phyloP scores from a whole-genome alignment of 2,888 invertebrate genomes.

The Bibio marci region DNA sequence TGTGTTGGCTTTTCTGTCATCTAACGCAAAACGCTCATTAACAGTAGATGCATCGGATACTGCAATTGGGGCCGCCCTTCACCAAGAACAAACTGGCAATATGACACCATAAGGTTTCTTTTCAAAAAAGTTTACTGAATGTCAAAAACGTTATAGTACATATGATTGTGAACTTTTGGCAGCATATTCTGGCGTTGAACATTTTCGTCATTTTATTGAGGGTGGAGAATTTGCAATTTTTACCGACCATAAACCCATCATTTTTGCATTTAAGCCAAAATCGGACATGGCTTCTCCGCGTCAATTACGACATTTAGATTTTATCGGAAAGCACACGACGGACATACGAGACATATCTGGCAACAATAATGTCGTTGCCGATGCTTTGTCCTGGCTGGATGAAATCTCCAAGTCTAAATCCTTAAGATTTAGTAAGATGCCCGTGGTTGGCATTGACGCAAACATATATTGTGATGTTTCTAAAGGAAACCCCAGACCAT shows the following conservation, averaged over 20 bases:
- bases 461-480: no score
- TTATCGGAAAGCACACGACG: constrained; percentile 10
- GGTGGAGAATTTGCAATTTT: constrained; percentile 10
- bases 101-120: constrained; percentile 24
- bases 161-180: constrained; percentile 25
- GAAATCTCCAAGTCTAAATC: no score
- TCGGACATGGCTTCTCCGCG: constrained; percentile 18
- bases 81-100: constrained; percentile 14
- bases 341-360: constrained; percentile 11
- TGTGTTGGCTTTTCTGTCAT: neutral
- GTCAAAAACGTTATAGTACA: constrained; percentile 19
- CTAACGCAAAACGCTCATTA: constrained; percentile 12
- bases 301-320: constrained; percentile 16
- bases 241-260: constrained; percentile 12
- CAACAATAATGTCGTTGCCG: constrained; percentile 8
- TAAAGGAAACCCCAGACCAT: no score
- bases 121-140: constrained; percentile 17
- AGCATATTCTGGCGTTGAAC: constrained; percentile 19
- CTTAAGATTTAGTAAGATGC: no score
- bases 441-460: no score
- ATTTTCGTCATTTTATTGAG: constrained; percentile 13
- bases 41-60: constrained; percentile 17
- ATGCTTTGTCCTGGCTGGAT: constrained; percentile 9
- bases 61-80: constrained; percentile 22
- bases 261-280: constrained; percentile 17